These are phyloP conservation scores for Sceliomorpha sp. DNA, from an alignment of 2,888 invertebrate genomes.

Conservation along the genomic window DNA sequence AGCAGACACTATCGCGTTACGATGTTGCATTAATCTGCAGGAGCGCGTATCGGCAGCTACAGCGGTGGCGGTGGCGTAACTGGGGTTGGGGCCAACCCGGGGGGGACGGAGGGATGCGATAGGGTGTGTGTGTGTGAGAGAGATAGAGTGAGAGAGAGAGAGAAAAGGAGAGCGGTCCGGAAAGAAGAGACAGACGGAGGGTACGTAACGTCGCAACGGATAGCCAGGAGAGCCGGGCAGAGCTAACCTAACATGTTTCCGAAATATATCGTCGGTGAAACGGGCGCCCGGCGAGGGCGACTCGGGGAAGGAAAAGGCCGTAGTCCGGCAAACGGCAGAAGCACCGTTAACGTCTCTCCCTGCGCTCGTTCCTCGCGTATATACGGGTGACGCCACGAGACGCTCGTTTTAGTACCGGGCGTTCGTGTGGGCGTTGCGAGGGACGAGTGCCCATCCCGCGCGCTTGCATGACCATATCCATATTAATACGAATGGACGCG, in stretches of 20 bases:
- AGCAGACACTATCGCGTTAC: slow-evolving; percentile 73
- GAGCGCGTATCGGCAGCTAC: slow-evolving; percentile 73
- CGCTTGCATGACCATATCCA: slow-evolving; percentile 4
- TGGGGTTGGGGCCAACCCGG: no score
- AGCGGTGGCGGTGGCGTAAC: no score
- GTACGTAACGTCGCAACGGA: no score
- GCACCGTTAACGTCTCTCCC: slow-evolving; percentile 14
- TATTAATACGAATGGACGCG: slow-evolving; percentile 4
- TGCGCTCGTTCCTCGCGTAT: slow-evolving; percentile 2
- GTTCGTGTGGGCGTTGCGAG: slow-evolving; percentile 9
- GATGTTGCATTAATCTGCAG: slow-evolving; percentile 74
- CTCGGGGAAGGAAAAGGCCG: slow-evolving; percentile 7
- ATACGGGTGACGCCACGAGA: not conserved
- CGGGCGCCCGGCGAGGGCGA: no score
- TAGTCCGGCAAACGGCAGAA: slow-evolving; percentile 10
- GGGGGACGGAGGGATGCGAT: slow-evolving; percentile 8
- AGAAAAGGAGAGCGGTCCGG: slow-evolving; percentile 31
- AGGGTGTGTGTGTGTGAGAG: not conserved
- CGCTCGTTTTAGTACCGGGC: slow-evolving; percentile 7
- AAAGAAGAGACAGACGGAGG: slow-evolving; percentile 27
- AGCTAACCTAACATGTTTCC: slow-evolving; percentile 65
- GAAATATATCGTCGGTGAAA: slow-evolving; percentile 68
- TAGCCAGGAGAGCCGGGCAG: no score
- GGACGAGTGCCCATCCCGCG: slow-evolving; percentile 4
- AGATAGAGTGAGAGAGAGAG: slow-evolving; percentile 23